Conservation (phyloP, 92 coral and sea anemone species). For the Siderastrea radians region DNA sequence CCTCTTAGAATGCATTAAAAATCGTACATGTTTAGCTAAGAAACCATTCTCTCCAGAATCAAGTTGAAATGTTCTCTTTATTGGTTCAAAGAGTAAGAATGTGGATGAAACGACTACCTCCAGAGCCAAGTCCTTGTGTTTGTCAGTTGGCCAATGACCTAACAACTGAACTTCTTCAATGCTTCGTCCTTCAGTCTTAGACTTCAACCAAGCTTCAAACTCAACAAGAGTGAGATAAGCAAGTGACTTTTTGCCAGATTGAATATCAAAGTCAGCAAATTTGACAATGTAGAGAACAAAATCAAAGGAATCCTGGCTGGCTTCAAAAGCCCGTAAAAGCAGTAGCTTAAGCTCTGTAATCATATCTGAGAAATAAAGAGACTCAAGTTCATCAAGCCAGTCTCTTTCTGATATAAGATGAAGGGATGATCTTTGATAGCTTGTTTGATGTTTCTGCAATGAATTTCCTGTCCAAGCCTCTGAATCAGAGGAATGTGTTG, state of each 20-base stretch:
- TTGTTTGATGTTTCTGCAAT: not conserved
- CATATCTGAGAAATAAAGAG: constrained; percentile 68
- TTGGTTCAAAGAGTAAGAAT: constrained; percentile 86
- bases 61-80: constrained; percentile 86
- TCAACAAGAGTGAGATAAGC: constrained; percentile 85
- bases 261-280: constrained; percentile 83
- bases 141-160: constrained; percentile 67
- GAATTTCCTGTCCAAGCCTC: constrained; percentile 3
- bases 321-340: constrained; percentile 68
- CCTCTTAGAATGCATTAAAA: constrained; percentile 80
- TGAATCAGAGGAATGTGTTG: constrained; percentile 23
- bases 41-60: constrained; percentile 89
- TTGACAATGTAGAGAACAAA: constrained; percentile 74
- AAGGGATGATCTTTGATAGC: constrained; percentile 13
- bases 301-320: constrained; percentile 64
- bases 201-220: constrained; percentile 82
- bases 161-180: constrained; percentile 41
- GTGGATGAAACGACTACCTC: constrained; percentile 85
- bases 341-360: constrained; percentile 61
- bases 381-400: constrained; percentile 83
- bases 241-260: constrained; percentile 86
- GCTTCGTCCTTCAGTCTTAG: constrained; percentile 51
- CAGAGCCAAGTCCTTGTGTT: constrained; percentile 84
- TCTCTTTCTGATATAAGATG: constrained; percentile 72
- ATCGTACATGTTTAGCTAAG: constrained; percentile 87